Base-by-base conservation (phyloP, 2,888 invertebrate species). In the Melanotus villosus region DNA sequence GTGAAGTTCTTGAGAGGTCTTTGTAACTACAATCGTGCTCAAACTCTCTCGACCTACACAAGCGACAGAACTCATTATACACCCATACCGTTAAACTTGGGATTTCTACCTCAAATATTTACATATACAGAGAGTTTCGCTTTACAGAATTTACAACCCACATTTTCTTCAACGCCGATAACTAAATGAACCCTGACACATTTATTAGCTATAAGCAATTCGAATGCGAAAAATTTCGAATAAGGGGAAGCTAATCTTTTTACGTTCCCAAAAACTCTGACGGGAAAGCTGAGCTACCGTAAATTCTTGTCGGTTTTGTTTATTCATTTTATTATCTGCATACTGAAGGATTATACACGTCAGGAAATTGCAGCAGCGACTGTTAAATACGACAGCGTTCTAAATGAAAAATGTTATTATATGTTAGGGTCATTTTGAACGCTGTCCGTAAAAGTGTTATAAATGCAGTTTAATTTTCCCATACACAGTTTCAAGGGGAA, bases 1-100 rank as follows among this genome's bases (percentile, higher is more conserved):
- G 52, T 56, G 56, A 69, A 65, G 45, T 65, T 69, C 69, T 65
- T 43, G 57, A 63, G 68, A 63, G 68, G 62, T 57, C 63, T 63
- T 68, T 63, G 63, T 32, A 68, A 68, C 63, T 68, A 64, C 68
- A 64, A 64, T 68, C 50, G 64, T 43, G 50, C 52, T 56, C 41
- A 45, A 52, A 59, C 57, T 57, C 68, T 58, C 50, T 50, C 43
- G 47, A 58, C 57, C 34, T 58, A 59, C 34, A 43, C 41, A 63
- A 63, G 41, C 41, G 58, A 45, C 57, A 59, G 34, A 59, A 52
- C 59, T 65, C 65, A 59, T 59, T 65, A 65, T 57, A 68, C 45
- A 38, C 54, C 56, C 67, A 62, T 43, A 62, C 54, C 54, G 38
- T 30, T 54, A 54, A 66, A 60, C 59, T 59, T 60, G 57, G 43